Conservation (phyloP, 2,797 vertebrate genomes). For the Kryptolebias ocellatus region DNA sequence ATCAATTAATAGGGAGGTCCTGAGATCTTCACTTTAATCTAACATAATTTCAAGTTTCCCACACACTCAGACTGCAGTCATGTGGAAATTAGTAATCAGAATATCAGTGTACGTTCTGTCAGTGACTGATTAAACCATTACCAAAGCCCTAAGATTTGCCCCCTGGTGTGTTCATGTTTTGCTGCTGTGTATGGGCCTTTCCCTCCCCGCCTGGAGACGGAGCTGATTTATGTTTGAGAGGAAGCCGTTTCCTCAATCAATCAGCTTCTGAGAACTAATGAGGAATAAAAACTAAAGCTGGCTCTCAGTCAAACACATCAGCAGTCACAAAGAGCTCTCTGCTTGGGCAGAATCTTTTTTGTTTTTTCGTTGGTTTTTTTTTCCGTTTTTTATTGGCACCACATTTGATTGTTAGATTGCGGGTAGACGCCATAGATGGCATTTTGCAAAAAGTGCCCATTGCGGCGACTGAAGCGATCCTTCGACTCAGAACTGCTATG, state of each 20-base stretch:
- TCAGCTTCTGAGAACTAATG: constrained; percentile 83
- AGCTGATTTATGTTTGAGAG: constrained; percentile 79
- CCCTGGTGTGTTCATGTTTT: constrained; percentile 53
- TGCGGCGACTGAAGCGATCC: constrained; percentile 50
- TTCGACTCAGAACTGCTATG: constrained; percentile 58
- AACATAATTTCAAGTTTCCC: constrained; percentile 1
- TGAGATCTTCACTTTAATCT: constrained; percentile 4
- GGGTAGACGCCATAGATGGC: constrained; percentile 46
- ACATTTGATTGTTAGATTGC: constrained; percentile 63
- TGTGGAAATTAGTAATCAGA: constrained; percentile 71
- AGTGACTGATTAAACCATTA: constrained; percentile 85
- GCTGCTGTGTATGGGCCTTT: constrained; percentile 26
- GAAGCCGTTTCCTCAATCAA: constrained; percentile 81
- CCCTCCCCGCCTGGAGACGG: constrained; percentile 15
- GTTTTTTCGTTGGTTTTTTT: too few relatives aligned
- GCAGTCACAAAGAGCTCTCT: constrained; percentile 52
- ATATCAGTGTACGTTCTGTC: constrained; percentile 76
- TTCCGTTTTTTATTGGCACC: constrained; percentile 41
- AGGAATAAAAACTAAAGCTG: constrained; percentile 82
- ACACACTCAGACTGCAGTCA: constrained; percentile 21
- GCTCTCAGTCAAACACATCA: constrained; percentile 73
- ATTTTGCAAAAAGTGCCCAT: constrained; percentile 49
- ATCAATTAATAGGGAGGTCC: constrained; percentile 3
- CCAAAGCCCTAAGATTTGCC: constrained; percentile 61
- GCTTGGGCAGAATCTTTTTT: constrained; percentile 37